These are phyloP conservation scores for Emys orbicularis DNA, from an alignment of 2,797 vertebrate species.

Conservation along the genomic window DNA sequence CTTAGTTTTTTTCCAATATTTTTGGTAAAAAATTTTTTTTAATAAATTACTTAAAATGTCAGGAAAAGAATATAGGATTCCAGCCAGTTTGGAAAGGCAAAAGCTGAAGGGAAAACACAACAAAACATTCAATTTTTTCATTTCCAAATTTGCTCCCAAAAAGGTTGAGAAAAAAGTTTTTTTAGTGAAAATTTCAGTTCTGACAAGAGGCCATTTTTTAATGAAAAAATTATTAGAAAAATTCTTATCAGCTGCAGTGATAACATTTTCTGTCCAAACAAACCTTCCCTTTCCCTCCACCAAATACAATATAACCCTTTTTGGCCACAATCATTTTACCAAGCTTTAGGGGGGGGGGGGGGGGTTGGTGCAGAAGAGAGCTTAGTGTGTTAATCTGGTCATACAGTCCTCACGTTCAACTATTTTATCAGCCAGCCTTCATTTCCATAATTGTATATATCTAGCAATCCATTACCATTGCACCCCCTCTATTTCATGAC, in stretches of 20 bases:
- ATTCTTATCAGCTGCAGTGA: not conserved
- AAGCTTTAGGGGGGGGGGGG: not conserved
- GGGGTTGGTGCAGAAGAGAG: not conserved
- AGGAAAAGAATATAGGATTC: not conserved
- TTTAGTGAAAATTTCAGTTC: not conserved
- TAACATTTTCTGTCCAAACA: not conserved
- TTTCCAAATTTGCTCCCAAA: not conserved
- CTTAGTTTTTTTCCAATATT: not conserved
- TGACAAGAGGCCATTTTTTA: not conserved
- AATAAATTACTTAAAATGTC: not conserved
- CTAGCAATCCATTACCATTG: not conserved
- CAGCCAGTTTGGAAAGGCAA: not conserved
- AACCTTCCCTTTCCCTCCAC: rapidly evolving
- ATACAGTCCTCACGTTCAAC: not conserved
- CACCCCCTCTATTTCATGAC: too few species aligned
- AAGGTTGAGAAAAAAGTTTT: not conserved
- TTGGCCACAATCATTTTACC: not conserved
- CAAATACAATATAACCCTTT: not conserved
- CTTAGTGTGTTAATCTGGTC: not conserved
- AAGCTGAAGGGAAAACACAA: not conserved
- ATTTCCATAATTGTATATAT: not conserved
- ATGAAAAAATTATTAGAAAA: not conserved
- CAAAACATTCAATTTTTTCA: not conserved
- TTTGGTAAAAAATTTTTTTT: not conserved
- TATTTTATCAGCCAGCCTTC: not conserved